A percentile compares a stretch with the other conserved stretches of the same genome.
Evolutionary conservation across 2,113 vertebrate species (phyloP).

Genomic region (Hippocampus zosterae): DNA sequence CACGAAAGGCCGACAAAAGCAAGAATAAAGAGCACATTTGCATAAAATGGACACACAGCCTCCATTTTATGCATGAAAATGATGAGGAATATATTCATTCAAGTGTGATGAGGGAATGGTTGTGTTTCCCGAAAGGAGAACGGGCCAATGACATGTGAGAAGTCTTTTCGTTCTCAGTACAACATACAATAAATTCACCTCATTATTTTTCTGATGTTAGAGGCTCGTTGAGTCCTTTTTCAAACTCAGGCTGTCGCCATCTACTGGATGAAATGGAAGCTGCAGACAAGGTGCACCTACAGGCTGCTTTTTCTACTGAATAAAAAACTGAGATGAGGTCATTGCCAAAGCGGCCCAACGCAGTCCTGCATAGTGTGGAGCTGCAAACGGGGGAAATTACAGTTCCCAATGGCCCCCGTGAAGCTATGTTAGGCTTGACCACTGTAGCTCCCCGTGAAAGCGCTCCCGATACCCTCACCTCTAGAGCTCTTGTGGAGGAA

Average conservation of each 20-base stretch:
- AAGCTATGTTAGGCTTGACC: constrained; percentile 45
- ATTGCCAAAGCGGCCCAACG: constrained; percentile 4
- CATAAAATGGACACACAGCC: neutral
- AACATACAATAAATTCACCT: constrained; percentile 7
- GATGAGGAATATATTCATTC: neutral
- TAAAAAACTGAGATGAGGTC: too few relatives aligned
- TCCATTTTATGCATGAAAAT: neutral
- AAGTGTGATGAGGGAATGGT: neutral
- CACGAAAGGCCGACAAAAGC: neutral
- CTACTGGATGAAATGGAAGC: constrained; percentile 44
- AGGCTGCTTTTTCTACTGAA: neutral
- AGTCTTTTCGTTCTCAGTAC: constrained; percentile 29
- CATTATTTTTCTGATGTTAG: constrained; percentile 4
- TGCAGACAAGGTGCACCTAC: neutral
- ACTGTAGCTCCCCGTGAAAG: constrained; percentile 35
- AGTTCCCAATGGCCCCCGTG: constrained; percentile 44
- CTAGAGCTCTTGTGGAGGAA: neutral
- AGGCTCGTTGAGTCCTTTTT: constrained; percentile 1
- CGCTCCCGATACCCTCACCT: constrained; percentile 15
- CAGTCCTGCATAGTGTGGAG: constrained; percentile 9
- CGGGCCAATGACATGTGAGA: constrained; percentile 48
- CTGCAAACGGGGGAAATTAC: constrained; percentile 46
- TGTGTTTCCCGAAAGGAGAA: constrained; percentile 34
- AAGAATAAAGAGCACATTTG: neutral
- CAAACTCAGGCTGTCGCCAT: constrained; percentile 45